Base-by-base conservation (phyloP, 92 coral and sea anemone species). In the Porites evermanni region DNA sequence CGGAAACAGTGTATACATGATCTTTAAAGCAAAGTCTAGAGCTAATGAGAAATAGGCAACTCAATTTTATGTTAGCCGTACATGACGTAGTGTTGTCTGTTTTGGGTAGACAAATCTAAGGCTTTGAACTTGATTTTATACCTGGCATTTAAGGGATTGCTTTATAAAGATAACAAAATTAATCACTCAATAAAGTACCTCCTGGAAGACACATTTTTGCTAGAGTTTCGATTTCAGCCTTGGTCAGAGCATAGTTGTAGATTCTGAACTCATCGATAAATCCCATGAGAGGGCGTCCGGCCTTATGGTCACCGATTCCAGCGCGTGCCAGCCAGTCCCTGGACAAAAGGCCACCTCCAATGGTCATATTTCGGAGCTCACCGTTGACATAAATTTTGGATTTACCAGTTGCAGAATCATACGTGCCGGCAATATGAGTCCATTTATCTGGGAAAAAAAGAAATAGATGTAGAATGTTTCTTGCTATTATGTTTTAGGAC, bases 291-390 rank as follows among this genome's bases (percentile, higher is more conserved):
- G 99, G 97, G 21, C 99, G 93, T 83, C 81, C 78, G 13, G 98
- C 98, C 88, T 97, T 97, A 93, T 97, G 99, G 92, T 97, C 99
- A 61, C 99, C 99, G 75, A 97, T 92, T 19, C 99, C 99, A 76
- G 98, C 98, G 16, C 99, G 86, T 72, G 95, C 87, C 76, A 91
- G 74, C 99, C 99, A 97, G 89, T 97, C 99, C 79, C 98, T 91
- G 51, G 99, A 97, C 63, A 97, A 79, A 17, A 85, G 88, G 2
- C 99, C 99, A 51, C 89, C 89, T 13, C 98, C 98, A 54, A 89
- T 90, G 58, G 98, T 95, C 99, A 97, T 97, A 92, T 97, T 97
- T 17, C 98, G 94, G 29, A 97, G 94, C 80, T 93, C 93, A 16
- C 97, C 99, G 79, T 97, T 93, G 82, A 95, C 91, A 78, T 93